Conservation (phyloP, 1,140 invertebrate genomes). For the Gonioctena quinquepunctata region DNA sequence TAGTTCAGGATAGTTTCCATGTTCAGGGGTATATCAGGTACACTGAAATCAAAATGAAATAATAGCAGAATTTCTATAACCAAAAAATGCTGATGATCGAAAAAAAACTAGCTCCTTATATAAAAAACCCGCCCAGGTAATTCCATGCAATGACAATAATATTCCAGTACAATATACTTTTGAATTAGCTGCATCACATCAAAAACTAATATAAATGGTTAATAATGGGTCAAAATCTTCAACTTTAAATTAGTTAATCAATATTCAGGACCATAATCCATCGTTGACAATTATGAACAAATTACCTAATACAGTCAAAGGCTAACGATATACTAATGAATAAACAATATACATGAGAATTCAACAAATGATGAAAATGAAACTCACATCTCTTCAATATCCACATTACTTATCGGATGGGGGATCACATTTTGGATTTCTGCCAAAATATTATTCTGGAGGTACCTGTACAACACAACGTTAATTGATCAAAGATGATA, state of each 20-base stretch:
- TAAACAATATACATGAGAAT: not conserved
- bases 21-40: too few relatives aligned
- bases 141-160: too few relatives aligned
- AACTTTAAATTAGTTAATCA: too few relatives aligned
- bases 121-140: not conserved
- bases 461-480: not conserved
- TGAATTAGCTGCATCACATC: too few relatives aligned
- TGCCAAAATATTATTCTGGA: conserved; percentile 2
- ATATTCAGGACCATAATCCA: not conserved
- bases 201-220: too few relatives aligned
- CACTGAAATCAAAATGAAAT: not conserved
- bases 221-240: too few relatives aligned
- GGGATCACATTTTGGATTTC: conserved; percentile 1
- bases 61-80: too few relatives aligned
- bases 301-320: not conserved
- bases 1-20: not conserved
- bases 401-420: not conserved
- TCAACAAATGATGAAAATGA: conserved; percentile 8
- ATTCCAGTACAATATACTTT: too few relatives aligned
- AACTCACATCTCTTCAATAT: conserved; percentile 4
- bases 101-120: not conserved
- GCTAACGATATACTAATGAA: not conserved
- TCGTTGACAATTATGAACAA: not conserved
- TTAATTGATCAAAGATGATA: not conserved
- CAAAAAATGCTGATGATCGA: too few relatives aligned